Evolutionary conservation across 2,113 vertebrate genomes (phyloP), one percentile per base, ranked within the genome.

Genomic region (Chlorodrepanis virens): DNA sequence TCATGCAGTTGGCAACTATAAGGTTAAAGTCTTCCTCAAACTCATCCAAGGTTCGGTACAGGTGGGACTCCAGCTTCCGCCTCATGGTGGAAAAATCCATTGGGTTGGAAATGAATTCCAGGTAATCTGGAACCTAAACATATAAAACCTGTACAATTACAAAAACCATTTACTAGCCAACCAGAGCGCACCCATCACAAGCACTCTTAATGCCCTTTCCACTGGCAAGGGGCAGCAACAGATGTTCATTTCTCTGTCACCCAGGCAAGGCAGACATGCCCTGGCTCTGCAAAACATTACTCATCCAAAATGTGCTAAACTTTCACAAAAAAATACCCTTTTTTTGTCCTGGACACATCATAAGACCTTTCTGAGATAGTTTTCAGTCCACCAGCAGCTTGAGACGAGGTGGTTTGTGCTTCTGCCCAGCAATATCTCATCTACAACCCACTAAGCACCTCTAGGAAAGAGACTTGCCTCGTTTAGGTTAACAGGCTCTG

Each of bases 41-140:
- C 80, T 99, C 99, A 90, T 98, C 98, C 96, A 99, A 96, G 19
- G 99, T 98, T 98, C 90, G 96, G 97, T 99, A 99, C 83, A 98
- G 97, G 83, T 99, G 99, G 88, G 98, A 98, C 94, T 99, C 99
- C 97, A 99, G 97, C 97, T 99, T 99, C 95, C 97, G 97, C 95
- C 98, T 98, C 98, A 99, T 99, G 87, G 99, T 99, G 97, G 99
- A 99, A 98, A 99, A 99, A 98, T 99, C 99, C 99, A 99, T 99
- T 93, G 99, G 99, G 93, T 99, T 98, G 96, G 98, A 98, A 98
- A 99, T 98, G 97, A 99, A 99, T 98, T 99, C 99, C 98, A 99
- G 97, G 97, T 99, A 99, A 98, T 99, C 99, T 96, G 99, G 99
- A 94, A 99, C 99, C 99, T 99, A 98, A 96, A 97, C 97, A 98